phyloP scores from a whole-genome alignment of 2,113 vertebrate genomes.

The Hemiscyllium ocellatum region DNA sequence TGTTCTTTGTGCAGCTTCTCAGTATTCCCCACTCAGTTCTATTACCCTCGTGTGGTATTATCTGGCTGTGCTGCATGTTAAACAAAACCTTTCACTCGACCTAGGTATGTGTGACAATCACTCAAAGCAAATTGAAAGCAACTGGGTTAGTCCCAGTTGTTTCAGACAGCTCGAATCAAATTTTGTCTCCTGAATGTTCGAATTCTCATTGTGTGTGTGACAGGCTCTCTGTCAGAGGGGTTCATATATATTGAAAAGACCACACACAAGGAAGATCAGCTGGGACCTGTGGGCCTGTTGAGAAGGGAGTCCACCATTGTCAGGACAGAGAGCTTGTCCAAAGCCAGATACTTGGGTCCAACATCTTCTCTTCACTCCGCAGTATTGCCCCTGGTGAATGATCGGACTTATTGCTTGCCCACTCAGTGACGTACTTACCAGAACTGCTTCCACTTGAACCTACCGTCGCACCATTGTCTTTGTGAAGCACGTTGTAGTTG shows the following conservation, averaged over 20 bases:
- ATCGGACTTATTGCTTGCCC: background rate
- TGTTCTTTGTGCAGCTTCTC: no score
- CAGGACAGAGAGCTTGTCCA: background rate
- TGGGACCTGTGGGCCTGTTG: background rate
- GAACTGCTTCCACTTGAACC: background rate
- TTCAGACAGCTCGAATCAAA: background rate
- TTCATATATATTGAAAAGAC: no score
- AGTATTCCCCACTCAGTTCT: no score
- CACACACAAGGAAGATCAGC: background rate
- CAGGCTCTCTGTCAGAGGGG: background rate
- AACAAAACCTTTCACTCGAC: no score
- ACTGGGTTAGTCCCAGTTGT: background rate
- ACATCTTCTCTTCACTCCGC: background rate
- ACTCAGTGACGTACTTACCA: background rate
- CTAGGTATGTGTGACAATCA: no score
- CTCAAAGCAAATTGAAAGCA: background rate
- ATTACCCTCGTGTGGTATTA: no score
- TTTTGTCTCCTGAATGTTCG: background rate
- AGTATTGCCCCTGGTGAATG: background rate
- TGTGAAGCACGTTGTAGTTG: background rate
- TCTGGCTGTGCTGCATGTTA: no score
- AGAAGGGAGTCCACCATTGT: background rate
- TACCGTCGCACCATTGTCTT: background rate
- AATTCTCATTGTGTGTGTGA: background rate
- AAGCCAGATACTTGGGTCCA: background rate